Evolutionary conservation across 2,888 invertebrate genomes (phyloP).

Genomic region (Microctonus aethiopoides): DNA sequence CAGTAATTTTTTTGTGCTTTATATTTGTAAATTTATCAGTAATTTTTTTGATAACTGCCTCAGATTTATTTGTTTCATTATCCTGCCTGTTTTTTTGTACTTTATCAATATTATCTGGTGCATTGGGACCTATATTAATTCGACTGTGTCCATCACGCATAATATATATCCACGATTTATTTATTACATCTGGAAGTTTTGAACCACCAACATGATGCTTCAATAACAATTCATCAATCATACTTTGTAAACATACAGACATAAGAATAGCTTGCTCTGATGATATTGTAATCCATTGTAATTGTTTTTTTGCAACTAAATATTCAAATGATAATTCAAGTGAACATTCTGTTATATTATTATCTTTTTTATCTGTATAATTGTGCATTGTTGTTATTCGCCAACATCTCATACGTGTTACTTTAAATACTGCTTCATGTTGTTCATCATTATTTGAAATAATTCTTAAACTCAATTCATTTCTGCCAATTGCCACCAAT

Average conservation of each 20-base stretch:
- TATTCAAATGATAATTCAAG: conserved; percentile 95
- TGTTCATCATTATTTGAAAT: conserved; percentile 71
- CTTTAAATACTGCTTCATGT: conserved; percentile 90
- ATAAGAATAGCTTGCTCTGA: conserved; percentile 95
- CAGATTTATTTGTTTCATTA: conserved; percentile 55
- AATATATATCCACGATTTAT: conserved; percentile 76
- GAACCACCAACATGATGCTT: conserved; percentile 73
- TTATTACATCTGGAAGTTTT: conserved; percentile 50
- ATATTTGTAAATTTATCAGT: conserved; percentile 78
- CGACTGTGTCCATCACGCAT: conserved; percentile 80
- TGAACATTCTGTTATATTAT: conserved; percentile 54
- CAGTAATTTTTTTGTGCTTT: conserved; percentile 75
- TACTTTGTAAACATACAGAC: conserved; percentile 93
- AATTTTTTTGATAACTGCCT: conserved; percentile 80
- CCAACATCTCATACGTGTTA: conserved; percentile 98
- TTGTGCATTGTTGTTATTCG: conserved; percentile 87
- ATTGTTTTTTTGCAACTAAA: conserved; percentile 88
- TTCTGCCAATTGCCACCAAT: conserved; percentile 85
- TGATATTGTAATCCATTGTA: conserved; percentile 93
- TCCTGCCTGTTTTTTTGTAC: conserved; percentile 43
- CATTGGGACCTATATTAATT: conserved; percentile 71
- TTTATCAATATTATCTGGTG: conserved; percentile 69
- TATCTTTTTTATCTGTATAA: conserved; percentile 60
- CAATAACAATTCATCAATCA: conserved; percentile 92
- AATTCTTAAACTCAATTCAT: conserved; percentile 82